Evolutionary conservation across 2,797 vertebrate genomes (phyloP), one percentile per base, ranked within the genome.

Genomic region (Clarias laeviceps): DNA sequence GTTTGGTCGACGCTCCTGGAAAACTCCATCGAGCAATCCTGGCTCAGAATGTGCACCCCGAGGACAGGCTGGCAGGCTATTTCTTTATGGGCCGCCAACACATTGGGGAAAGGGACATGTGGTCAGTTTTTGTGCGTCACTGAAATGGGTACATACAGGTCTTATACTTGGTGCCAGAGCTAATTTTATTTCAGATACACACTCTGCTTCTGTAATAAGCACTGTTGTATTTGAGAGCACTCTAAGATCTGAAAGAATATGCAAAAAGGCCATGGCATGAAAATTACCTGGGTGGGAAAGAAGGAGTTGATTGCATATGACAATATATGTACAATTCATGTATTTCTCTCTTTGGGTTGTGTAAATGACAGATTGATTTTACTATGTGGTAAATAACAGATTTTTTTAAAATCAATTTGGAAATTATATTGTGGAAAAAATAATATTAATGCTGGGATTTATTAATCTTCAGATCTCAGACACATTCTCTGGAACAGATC

Each of bases 91-190:
- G 88, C 61, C n/a, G 83, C 57, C 85, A 87, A 70, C 87, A 90
- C 87, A 69, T 83, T 86, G 84, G 82, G 56, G 77, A 61, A 80
- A 83, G 82, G 59, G 90, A 86, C 84, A 85, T 83, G 88, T 89
- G 89, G 77, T 87, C 88, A 80, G 89, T 85, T 89, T 81, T 90
- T 86, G 87, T 91, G 89, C 89, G 90, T 91, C 91, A 90, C 85
- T 81, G 85, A 88, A 86, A 74, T 72, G 76, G 86, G 68, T 72
- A 77, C 70, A 54, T 65, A 87, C 85, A 86, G 88, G 86, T 80
- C 86, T 81, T 18, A 56, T 82, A 73, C 76, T 88, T 80, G 57
- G 82, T 89, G 90, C 87, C 88, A 90, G 59, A 65, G 87, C 88
- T 87, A 88, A 88, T 88, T 89, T 88, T 83, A 85, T 79, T 80